Percentiles rank a stretch among this genome's conserved stretches.
These are phyloP conservation scores for Cephalotes varians DNA, from an alignment of 2,888 invertebrate genomes.

Conservation along the genomic window DNA sequence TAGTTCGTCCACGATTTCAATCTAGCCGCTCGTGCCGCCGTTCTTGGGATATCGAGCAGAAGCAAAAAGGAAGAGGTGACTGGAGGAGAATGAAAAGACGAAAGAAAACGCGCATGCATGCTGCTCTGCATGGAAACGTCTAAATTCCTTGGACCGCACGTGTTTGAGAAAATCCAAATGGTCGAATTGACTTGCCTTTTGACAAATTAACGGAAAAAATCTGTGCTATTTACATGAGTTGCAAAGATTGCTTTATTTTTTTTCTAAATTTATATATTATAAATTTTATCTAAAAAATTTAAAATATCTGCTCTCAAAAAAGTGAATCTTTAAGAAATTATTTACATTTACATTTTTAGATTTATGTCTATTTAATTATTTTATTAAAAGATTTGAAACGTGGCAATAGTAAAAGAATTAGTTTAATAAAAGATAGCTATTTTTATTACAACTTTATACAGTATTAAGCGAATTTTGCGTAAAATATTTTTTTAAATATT, in stretches of 20 bases:
- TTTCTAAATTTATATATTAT: neutral
- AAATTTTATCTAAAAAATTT: neutral
- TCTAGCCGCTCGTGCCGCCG: constrained; percentile 49
- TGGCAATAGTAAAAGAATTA: neutral
- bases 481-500: neutral
- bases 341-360: neutral
- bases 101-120: constrained; percentile 40
- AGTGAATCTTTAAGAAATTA: neutral
- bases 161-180: constrained; percentile 37
- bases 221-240: neutral
- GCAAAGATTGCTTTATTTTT: neutral
- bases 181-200: constrained; percentile 9
- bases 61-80: constrained; percentile 6
- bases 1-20: constrained; percentile 67
- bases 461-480: neutral
- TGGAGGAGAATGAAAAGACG: constrained; percentile 13
- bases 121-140: constrained; percentile 54
- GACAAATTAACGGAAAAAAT: constrained; percentile 10
- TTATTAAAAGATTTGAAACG: neutral
- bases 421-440: neutral
- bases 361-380: neutral
- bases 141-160: constrained; percentile 50
- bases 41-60: constrained; percentile 51
- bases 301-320: neutral
- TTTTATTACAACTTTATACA: neutral